Evolutionary conservation across 1,140 invertebrate genomes (phyloP).

Genomic region (Triops cancriformis): DNA sequence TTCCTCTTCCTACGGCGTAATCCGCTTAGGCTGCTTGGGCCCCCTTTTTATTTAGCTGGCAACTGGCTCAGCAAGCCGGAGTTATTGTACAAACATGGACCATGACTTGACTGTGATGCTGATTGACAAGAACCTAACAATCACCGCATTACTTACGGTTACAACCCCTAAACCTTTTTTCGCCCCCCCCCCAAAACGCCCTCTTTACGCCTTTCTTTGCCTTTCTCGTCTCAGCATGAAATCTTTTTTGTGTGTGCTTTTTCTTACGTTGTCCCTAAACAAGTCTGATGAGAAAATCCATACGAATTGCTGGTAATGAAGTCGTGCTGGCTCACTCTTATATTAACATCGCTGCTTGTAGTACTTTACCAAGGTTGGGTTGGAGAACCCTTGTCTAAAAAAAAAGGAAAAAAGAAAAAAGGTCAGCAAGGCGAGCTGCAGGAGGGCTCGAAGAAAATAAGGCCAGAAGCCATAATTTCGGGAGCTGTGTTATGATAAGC

Average conservation of each 20-base stretch:
- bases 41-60: neutral
- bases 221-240: neutral
- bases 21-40: neutral
- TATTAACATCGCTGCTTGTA: neutral
- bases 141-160: constrained; percentile 2
- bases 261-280: neutral
- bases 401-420: neutral
- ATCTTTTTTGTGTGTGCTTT: neutral
- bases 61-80: neutral
- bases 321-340: neutral
- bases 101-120: constrained; percentile 13
- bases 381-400: neutral
- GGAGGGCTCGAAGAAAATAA: neutral
- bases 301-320: neutral
- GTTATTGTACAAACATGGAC: neutral
- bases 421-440: neutral
- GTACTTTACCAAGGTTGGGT: neutral
- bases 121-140: constrained; percentile 14
- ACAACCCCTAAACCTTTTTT: neutral
- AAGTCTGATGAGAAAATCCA: neutral
- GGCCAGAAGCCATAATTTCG: neutral
- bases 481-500: constrained; percentile 5
- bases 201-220: neutral
- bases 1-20: neutral
- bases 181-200: too few relatives aligned